Evolutionary conservation across 2,888 invertebrate genomes (phyloP), one percentile per base, ranked within the genome.

Genomic region (Pardosa pseudoannulata): DNA sequence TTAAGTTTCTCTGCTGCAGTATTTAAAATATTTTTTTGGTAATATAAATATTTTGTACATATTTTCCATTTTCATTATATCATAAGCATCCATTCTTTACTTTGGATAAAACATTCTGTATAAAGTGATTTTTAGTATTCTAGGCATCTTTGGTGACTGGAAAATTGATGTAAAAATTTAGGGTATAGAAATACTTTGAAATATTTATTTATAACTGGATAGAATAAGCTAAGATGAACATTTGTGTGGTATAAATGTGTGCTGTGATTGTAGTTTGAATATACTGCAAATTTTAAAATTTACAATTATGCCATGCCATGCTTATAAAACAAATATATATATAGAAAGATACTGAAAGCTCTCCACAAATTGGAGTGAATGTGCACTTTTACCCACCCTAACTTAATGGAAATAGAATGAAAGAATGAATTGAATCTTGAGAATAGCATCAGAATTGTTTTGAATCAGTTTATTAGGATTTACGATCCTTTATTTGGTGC

Each of bases 181-280:
- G 56, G 5, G 5, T 19, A 6, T 56, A 56, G 56, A 23, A 56
- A 56, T 56, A 23, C 23, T 46, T 46, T 46, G 1, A 46, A 46
- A 16, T 56, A 23, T 23, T 56, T 56, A 23, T 56, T 56, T 56
- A 56, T 16, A 56, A 23, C 3, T 23, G 5, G 23, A 56, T 3
- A 56, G 23, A 56, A 5, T 46, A 2, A 16, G 23, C 7, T 56
- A 56, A 23, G 23, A 46, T 46, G 9, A 46, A 56, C 23, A 56
- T 56, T 16, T 23, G 5, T 23, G 56, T 56, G 56, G 56, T 56
- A 56, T 23, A 56, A 56, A n/a, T n/a, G n/a, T 56, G 56, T 56
- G 23, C 23, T 56, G 56, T 56, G 56, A 56, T 56, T 56, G 23
- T 56, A 56, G 11, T 23, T 11, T 6, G 9, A 36, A 5, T 9